phyloP scores from a whole-genome alignment of 2,797 vertebrate species.

The Cetoscarus ocellatus region DNA sequence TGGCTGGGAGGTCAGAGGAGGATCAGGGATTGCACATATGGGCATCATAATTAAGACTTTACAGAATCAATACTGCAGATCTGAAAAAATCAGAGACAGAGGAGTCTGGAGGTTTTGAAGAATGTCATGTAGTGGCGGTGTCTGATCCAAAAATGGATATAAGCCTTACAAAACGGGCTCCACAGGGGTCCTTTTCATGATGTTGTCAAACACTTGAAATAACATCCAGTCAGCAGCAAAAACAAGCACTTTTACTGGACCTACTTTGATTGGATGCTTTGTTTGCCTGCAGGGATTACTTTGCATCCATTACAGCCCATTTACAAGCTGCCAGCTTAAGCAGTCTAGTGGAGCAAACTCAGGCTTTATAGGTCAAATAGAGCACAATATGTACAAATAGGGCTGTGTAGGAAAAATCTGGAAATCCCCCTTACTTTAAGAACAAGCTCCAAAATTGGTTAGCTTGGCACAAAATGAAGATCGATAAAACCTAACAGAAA shows the following conservation, averaged over 20 bases:
- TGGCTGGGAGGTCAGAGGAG: conserved; percentile 18
- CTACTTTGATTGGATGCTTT: neutral
- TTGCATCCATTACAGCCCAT: neutral
- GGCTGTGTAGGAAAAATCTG: neutral
- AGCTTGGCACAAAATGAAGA: neutral
- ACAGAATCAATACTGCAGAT: neutral
- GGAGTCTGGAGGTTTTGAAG: neutral
- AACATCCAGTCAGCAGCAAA: neutral
- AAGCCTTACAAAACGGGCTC: neutral
- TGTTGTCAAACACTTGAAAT: neutral
- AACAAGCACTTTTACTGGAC: neutral
- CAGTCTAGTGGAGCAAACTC: neutral
- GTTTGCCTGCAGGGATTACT: neutral
- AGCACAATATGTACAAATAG: neutral
- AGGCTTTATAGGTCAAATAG: neutral
- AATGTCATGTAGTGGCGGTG: neutral
- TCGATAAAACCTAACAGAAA: too few relatives aligned
- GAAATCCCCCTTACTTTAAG: neutral
- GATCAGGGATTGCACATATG: conserved; percentile 9
- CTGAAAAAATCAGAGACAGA: neutral
- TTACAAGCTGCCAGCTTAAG: neutral
- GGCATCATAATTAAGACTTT: neutral
- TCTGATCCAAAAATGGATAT: neutral
- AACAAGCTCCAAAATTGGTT: neutral
- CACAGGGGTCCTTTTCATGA: neutral